Conservation (phyloP, 2,113 vertebrate genomes). For the Garra rufa region DNA sequence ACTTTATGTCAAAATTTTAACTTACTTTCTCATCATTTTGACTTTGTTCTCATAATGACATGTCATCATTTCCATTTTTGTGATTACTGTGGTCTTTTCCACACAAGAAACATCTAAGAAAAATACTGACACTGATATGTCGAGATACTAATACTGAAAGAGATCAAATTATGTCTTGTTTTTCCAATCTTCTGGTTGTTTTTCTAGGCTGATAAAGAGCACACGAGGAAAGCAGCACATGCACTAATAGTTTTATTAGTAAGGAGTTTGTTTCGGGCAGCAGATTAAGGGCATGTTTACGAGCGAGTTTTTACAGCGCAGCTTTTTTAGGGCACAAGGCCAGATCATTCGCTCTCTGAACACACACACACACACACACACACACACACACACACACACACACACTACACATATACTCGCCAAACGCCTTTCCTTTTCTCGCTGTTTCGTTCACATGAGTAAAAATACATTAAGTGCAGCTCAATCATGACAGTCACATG, state of each 20-base stretch:
- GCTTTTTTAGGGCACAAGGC: conserved; percentile 14
- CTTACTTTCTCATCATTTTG: not conserved
- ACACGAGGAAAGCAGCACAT: not conserved
- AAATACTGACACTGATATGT: not conserved
- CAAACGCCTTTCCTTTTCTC: conserved; percentile 40
- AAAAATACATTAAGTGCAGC: conserved; percentile 56
- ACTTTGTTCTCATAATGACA: not conserved
- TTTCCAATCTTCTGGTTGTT: not conserved
- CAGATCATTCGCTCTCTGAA: conserved; percentile 28
- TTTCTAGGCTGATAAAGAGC: conserved; percentile 6
- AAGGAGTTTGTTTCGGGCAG: conserved; percentile 8
- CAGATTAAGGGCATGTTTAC: conserved; percentile 50
- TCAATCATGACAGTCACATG: conserved; percentile 55
- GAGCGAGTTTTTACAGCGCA: conserved; percentile 1
- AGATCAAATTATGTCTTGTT: not conserved
- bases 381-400: not conserved
- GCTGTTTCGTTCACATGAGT: conserved; percentile 54
- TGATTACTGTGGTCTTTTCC: not conserved
- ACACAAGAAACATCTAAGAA: not conserved
- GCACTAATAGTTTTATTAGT: conserved; percentile 8
- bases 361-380: conserved; percentile 14
- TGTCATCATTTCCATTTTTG: not conserved
- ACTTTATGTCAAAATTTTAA: not conserved
- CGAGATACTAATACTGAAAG: not conserved
- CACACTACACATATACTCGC: conserved; percentile 30